These are phyloP conservation scores for Ascaphus truei DNA, from an alignment of 2,113 vertebrate species.

Conservation along the genomic window DNA sequence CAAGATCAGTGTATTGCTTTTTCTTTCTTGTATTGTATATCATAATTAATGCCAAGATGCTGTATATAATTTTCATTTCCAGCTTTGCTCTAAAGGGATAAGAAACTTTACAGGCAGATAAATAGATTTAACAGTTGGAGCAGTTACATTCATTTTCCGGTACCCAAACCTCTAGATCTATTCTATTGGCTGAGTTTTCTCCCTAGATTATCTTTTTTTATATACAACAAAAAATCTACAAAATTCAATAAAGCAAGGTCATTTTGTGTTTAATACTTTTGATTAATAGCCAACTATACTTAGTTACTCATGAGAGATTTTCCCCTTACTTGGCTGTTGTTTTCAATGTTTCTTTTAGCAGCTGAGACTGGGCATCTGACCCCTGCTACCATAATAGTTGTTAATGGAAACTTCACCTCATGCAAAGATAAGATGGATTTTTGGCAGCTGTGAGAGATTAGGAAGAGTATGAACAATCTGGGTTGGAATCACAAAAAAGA, in stretches of 20 bases:
- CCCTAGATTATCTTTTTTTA: conserved; percentile 16
- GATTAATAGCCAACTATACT: conserved; percentile 39
- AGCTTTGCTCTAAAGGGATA: conserved; percentile 12
- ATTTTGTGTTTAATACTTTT: conserved; percentile 14
- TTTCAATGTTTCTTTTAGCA: conserved; percentile 56
- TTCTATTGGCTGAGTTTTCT: conserved; percentile 35
- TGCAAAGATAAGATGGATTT: conserved; percentile 81
- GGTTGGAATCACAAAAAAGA: conserved; percentile 77
- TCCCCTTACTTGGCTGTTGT: conserved; percentile 34
- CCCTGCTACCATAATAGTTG: conserved; percentile 65
- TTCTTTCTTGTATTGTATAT: no score
- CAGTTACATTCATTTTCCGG: conserved; percentile 9
- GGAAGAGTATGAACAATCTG: conserved; percentile 73
- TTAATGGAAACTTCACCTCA: conserved; percentile 89
- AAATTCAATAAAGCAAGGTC: not conserved
- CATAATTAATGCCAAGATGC: no score
- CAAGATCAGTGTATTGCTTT: no score
- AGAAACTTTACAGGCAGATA: not conserved
- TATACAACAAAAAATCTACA: conserved; percentile 21
- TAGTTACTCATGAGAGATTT: conserved; percentile 37
- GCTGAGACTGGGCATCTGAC: conserved; percentile 62
- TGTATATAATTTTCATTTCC: no score
- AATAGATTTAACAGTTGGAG: conserved; percentile 20
- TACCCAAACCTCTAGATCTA: conserved; percentile 7
- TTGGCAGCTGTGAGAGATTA: conserved; percentile 86